Evolutionary conservation across 2,113 vertebrate genomes (phyloP).

Genomic region (Mus musculus): DNA sequence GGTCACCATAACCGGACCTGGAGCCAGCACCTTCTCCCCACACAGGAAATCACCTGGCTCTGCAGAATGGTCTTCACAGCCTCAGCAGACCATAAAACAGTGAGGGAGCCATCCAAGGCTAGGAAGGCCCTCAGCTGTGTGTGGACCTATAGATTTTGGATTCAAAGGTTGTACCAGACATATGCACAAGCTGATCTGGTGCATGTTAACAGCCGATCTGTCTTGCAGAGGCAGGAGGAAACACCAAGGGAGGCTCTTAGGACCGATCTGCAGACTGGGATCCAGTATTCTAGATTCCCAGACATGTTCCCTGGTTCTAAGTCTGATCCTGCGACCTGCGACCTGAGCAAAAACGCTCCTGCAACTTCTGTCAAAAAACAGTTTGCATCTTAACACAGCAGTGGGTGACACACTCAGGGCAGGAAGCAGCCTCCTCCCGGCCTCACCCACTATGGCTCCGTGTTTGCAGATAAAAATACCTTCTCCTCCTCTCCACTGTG

Average conservation of each 20-base stretch:
- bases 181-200: neutral
- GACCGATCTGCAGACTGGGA: slow-evolving; percentile 23
- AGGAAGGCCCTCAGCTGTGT: neutral
- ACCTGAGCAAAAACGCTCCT: slow-evolving; percentile 62
- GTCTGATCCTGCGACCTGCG: slow-evolving; percentile 33
- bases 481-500: slow-evolving; percentile 46
- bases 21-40: neutral
- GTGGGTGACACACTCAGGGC: slow-evolving; percentile 64
- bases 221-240: neutral
- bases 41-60: neutral
- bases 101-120: neutral
- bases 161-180: neutral
- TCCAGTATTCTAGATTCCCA: slow-evolving; percentile 26
- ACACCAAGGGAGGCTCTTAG: neutral
- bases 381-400: slow-evolving; percentile 26
- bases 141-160: neutral
- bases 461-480: slow-evolving; percentile 73
- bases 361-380: slow-evolving; percentile 60
- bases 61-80: neutral
- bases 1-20: neutral
- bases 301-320: slow-evolving; percentile 25
- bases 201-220: neutral
- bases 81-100: neutral
- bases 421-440: slow-evolving; percentile 62
- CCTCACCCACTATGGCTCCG: slow-evolving; percentile 36